Percentiles rank a stretch among this genome's conserved stretches.
Conservation (phyloP, 2,888 invertebrate genomes). For the Pemphredon lugubris region DNA sequence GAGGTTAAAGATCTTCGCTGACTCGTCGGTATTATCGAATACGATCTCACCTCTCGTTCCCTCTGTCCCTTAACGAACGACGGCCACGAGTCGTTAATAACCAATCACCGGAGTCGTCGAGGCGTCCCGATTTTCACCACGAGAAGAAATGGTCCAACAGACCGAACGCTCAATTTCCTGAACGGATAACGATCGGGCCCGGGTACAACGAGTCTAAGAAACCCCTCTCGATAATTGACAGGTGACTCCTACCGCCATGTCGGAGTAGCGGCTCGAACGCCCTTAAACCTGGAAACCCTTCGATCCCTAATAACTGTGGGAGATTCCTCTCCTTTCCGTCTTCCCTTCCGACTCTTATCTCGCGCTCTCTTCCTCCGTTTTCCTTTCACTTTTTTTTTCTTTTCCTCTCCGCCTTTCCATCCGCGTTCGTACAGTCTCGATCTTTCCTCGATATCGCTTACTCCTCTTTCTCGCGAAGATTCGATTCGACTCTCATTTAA, state of each 20-base stretch:
- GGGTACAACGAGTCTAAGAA: conserved; percentile 47
- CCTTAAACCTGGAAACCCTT: conserved; percentile 57
- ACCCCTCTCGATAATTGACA: conserved; percentile 71
- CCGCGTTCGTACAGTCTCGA: not conserved
- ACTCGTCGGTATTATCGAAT: conserved; percentile 26
- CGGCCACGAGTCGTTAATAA: conserved; percentile 42
- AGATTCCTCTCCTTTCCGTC: conserved; percentile 30
- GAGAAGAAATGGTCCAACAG: conserved; percentile 3
- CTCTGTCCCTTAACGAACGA: conserved; percentile 43
- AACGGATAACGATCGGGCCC: conserved; percentile 66
- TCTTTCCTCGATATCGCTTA: not conserved
- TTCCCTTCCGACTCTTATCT: not conserved
- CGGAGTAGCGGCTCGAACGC: conserved; percentile 33
- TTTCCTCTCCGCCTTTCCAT: not conserved
- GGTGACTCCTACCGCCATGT: conserved; percentile 61
- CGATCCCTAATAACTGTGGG: conserved; percentile 63
- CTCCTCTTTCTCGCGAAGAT: not conserved
- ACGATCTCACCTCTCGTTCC: conserved; percentile 35
- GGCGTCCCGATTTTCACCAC: conserved; percentile 41
- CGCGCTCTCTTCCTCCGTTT: conserved; percentile 24
- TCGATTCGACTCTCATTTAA: not conserved
- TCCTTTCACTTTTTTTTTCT: conserved; percentile 16
- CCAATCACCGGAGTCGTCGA: conserved; percentile 26
- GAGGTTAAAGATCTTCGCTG: conserved; percentile 11
- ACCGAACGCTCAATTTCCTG: conserved; percentile 62